phyloP scores from a whole-genome alignment of 1,140 invertebrate genomes.

The Drosophila suzukii region DNA sequence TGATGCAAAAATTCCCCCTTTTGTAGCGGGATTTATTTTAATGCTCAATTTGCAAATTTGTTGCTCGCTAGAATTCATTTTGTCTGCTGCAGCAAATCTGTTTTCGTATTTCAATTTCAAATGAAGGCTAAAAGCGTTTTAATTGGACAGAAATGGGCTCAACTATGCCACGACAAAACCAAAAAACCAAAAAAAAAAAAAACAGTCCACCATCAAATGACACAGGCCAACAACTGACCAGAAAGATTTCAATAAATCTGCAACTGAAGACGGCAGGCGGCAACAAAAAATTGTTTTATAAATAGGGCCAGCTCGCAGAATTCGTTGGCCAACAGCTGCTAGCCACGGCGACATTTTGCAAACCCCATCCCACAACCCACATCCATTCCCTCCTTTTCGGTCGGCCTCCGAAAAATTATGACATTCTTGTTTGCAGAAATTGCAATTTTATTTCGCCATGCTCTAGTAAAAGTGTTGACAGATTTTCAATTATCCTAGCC shows the following conservation, averaged over 20 bases:
- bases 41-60: slow-evolving; percentile 30
- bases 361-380: not conserved
- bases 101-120: slow-evolving; percentile 54
- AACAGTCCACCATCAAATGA: slow-evolving; percentile 33
- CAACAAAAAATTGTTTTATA: slow-evolving; percentile 43
- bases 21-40: slow-evolving; percentile 21
- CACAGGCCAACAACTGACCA: slow-evolving; percentile 60
- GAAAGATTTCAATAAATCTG: slow-evolving; percentile 74
- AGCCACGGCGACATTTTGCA: slow-evolving; percentile 19
- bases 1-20: slow-evolving; percentile 13
- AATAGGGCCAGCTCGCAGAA: slow-evolving; percentile 45
- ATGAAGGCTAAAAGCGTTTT: slow-evolving; percentile 60
- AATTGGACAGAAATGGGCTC: slow-evolving; percentile 71
- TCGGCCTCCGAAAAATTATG: slow-evolving; percentile 57
- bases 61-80: slow-evolving; percentile 16
- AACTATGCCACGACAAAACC: slow-evolving; percentile 29
- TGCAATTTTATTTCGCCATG: slow-evolving; percentile 71
- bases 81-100: slow-evolving; percentile 37
- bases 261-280: slow-evolving; percentile 34
- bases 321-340: slow-evolving; percentile 34
- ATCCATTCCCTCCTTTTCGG: not conserved
- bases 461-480: slow-evolving; percentile 81
- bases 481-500: slow-evolving; percentile 76
- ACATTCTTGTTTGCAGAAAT: slow-evolving; percentile 68
- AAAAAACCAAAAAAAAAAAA: slow-evolving; percentile 7